Conservation (phyloP, 2,113 vertebrate species). For the Ceratotherium simum region DNA sequence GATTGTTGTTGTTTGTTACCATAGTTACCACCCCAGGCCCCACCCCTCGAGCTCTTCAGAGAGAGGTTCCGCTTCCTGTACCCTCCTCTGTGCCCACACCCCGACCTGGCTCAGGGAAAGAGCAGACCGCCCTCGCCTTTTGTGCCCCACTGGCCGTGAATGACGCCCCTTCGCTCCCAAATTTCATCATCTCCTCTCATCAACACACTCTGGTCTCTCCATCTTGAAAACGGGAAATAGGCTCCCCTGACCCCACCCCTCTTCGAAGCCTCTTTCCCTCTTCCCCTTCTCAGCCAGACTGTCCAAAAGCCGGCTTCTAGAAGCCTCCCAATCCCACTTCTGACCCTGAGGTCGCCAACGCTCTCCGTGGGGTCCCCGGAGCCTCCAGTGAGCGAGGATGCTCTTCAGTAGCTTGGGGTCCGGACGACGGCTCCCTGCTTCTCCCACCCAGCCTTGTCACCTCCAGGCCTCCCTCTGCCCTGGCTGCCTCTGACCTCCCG, state of each 20-base stretch:
- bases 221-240: constrained; percentile 22
- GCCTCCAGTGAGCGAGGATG: not conserved
- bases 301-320: not conserved
- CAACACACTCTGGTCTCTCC: not conserved
- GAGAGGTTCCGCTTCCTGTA: not conserved
- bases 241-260: not conserved
- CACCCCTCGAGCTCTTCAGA: not conserved
- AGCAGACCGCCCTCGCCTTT: not conserved
- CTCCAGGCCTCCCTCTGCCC: rapidly evolving
- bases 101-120: not conserved
- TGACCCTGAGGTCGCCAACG: not conserved
- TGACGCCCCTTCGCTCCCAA: not conserved
- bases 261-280: not conserved
- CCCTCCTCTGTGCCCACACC: not conserved
- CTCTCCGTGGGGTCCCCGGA: not conserved
- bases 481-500: not conserved
- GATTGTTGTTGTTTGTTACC: not conserved
- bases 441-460: not conserved
- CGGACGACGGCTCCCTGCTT: not conserved
- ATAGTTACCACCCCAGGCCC: not conserved
- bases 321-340: not conserved
- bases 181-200: not conserved
- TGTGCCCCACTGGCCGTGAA: not conserved
- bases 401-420: not conserved
- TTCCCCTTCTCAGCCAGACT: not conserved